These are phyloP conservation scores for Cryptotis parvus DNA, from an alignment of 2,113 vertebrate genomes.

Conservation along the genomic window DNA sequence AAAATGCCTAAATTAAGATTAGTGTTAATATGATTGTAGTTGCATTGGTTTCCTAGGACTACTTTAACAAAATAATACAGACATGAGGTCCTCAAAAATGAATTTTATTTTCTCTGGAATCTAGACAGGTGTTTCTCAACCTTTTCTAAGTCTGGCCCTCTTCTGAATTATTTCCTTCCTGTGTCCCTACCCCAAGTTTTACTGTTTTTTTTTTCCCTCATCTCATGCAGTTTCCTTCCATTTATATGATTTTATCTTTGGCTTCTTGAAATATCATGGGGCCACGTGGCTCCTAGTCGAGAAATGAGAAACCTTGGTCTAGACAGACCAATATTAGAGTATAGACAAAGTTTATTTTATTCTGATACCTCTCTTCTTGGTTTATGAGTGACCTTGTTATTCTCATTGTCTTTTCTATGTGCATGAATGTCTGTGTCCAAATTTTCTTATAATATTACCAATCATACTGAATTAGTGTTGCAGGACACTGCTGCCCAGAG, in stretches of 20 bases:
- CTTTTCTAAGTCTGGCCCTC: too few species aligned
- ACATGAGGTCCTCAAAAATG: neutral
- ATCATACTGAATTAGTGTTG: neutral
- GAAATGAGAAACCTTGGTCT: too few species aligned
- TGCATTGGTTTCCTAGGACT: neutral
- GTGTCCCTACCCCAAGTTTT: too few species aligned
- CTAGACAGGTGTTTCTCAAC: neutral
- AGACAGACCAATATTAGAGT: neutral
- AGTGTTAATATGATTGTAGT: neutral
- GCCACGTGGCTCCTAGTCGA: too few species aligned
- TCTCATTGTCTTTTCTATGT: neutral
- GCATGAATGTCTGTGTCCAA: neutral
- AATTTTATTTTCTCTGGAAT: conserved; percentile 33
- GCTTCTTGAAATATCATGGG: too few species aligned
- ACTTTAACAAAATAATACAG: conserved; percentile 44
- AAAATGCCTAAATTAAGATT: conserved; percentile 38
- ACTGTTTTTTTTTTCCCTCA: too few species aligned
- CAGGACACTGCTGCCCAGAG: too few species aligned
- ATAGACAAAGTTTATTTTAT: neutral
- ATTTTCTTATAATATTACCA: neutral
- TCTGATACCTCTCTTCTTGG: neutral
- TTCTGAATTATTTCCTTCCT: too few species aligned
- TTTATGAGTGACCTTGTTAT: neutral
- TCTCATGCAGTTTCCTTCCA: too few species aligned
- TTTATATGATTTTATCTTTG: too few species aligned